Conservation (phyloP, 2,888 invertebrate species). For the Hyppa rectilinea region DNA sequence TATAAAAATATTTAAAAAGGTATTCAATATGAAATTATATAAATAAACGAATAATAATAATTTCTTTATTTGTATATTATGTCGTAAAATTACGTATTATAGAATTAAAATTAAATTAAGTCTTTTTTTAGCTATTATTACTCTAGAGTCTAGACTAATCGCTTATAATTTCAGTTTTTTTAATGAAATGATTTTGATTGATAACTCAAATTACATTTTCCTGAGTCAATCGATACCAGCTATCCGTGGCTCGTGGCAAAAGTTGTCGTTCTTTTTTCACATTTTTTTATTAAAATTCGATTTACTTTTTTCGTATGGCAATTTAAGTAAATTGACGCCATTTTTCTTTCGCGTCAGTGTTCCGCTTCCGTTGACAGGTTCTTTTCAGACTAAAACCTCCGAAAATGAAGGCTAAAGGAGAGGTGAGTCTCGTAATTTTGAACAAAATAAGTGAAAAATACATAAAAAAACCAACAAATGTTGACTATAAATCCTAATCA, state of each 20-base stretch:
- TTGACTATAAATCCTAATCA: conserved; percentile 12
- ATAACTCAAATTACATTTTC: no score
- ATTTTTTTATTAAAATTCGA: neutral
- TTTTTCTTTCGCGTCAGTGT: conserved; percentile 77
- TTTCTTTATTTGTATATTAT: no score
- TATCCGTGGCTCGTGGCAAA: no score
- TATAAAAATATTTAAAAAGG: no score
- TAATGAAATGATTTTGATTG: no score
- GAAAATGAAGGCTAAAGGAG: conserved; percentile 97
- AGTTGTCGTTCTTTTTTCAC: neutral
- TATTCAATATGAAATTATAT: no score
- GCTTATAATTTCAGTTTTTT: no score
- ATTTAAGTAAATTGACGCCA: conserved; percentile 62
- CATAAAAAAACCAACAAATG: neutral
- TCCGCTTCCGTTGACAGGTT: conserved; percentile 89
- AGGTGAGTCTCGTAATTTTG: conserved; percentile 90
- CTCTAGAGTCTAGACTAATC: no score
- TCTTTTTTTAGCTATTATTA: no score
- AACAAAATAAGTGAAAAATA: conserved; percentile 56
- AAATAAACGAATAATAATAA: no score
- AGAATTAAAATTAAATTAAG: no score
- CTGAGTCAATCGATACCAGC: neutral
- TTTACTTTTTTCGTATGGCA: conserved; percentile 23
- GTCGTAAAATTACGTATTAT: no score
- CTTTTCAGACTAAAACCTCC: conserved; percentile 86